Percentiles rank a stretch among this genome's conserved stretches.
Evolutionary conservation across 1,140 invertebrate species (phyloP).

Genomic region (Drosophila nannoptera): DNA sequence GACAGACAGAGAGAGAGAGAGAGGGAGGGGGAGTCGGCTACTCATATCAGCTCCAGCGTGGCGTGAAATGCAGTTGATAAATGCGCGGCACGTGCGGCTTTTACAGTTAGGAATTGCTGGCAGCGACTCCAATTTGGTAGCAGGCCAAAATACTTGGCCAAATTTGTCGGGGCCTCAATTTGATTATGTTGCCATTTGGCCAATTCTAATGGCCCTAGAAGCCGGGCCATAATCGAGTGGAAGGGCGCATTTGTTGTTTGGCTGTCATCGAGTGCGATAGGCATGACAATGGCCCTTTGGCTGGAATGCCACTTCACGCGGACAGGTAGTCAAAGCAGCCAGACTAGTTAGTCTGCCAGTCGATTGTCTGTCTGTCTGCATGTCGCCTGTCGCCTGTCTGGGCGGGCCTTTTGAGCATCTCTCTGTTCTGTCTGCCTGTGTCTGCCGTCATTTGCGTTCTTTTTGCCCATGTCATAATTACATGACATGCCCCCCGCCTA

Average conservation of each 20-base stretch:
- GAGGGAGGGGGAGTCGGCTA: not conserved
- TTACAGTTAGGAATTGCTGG: slow-evolving; percentile 26
- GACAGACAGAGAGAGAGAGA: not conserved
- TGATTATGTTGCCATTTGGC: slow-evolving; percentile 23
- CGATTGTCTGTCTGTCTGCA: slow-evolving; percentile 6
- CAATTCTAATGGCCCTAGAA: not conserved
- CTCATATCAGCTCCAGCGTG: slow-evolving; percentile 28
- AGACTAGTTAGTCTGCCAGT: slow-evolving; percentile 4
- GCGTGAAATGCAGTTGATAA: slow-evolving; percentile 61
- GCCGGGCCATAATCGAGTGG: slow-evolving; percentile 26
- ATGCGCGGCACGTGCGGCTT: slow-evolving; percentile 48
- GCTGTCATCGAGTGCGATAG: slow-evolving; percentile 12
- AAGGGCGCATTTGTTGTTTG: slow-evolving; percentile 15
- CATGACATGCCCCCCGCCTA: slow-evolving; percentile 50
- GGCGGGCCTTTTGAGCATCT: not conserved
- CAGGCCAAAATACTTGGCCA: slow-evolving; percentile 21
- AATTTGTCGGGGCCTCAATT: slow-evolving; percentile 10
- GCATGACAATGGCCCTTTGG: slow-evolving; percentile 35
- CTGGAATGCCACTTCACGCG: slow-evolving; percentile 27
- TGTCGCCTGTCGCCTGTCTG: slow-evolving; percentile 9
- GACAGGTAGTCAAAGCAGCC: not conserved
- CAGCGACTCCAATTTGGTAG: slow-evolving; percentile 27
- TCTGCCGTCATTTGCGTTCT: slow-evolving; percentile 39
- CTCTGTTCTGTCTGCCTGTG: slow-evolving; percentile 1
- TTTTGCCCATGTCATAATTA: slow-evolving; percentile 56